These are phyloP conservation scores for Rhagologus leucostigma DNA, from an alignment of 2,113 vertebrate species.

Conservation along the genomic window DNA sequence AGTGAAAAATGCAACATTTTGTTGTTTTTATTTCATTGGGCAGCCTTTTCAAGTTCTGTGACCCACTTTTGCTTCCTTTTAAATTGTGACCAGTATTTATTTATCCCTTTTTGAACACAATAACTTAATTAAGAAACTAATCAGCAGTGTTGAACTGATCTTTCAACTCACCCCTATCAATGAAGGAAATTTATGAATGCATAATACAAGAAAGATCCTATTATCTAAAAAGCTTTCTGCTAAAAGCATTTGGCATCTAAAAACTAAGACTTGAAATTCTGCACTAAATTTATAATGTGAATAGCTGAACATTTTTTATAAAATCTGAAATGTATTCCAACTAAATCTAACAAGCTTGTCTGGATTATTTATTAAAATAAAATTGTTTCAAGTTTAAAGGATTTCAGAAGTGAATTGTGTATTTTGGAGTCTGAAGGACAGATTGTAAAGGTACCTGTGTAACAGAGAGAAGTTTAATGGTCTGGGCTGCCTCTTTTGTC, in stretches of 20 bases:
- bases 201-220: background rate
- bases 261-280: background rate
- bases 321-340: background rate
- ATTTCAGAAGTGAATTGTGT: background rate
- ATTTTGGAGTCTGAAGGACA: background rate
- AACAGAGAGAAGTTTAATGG: background rate
- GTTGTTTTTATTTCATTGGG: background rate
- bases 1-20: background rate
- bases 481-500: background rate
- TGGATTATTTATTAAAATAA: background rate
- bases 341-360: background rate
- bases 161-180: background rate
- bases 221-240: constrained; percentile 17
- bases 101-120: background rate
- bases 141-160: constrained; percentile 18
- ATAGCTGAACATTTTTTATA: background rate
- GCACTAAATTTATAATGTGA: background rate
- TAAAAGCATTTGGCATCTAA: background rate
- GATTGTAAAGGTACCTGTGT: background rate
- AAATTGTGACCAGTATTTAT: background rate
- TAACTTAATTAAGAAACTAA: constrained; percentile 37
- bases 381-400: background rate
- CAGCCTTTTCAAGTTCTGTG: constrained; percentile 5
- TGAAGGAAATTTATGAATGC: background rate
- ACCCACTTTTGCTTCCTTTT: background rate